Evolutionary conservation across 2,888 invertebrate genomes (phyloP).

Genomic region (Gortyna flavago): DNA sequence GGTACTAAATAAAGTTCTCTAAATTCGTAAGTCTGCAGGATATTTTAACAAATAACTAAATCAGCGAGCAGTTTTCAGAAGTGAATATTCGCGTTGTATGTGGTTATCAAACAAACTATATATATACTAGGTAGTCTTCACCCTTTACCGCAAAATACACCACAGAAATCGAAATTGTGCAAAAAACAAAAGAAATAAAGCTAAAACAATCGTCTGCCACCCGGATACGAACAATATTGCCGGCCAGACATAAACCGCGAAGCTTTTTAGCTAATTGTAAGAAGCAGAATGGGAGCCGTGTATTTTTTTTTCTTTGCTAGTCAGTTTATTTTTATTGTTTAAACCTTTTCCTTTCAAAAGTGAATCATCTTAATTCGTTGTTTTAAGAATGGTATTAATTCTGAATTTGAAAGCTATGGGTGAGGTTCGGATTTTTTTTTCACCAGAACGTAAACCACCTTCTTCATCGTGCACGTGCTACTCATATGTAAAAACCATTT

Average conservation of each 20-base stretch:
- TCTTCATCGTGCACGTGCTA: background rate
- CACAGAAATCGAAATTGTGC: background rate
- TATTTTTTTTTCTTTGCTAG: constrained; percentile 42
- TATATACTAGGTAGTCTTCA: background rate
- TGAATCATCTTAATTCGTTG: constrained; percentile 24
- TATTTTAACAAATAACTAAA: background rate
- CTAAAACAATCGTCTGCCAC: constrained; percentile 3
- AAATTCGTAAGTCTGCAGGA: no score
- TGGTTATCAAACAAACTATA: no score
- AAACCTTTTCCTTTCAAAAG: constrained; percentile 32
- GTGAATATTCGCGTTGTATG: background rate
- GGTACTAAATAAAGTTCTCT: background rate
- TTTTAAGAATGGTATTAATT: constrained; percentile 13
- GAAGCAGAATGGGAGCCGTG: constrained; percentile 34
- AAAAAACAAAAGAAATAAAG: constrained; percentile 14
- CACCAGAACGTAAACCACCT: background rate
- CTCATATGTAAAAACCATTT: background rate
- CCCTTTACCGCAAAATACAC: background rate
- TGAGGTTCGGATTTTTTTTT: background rate
- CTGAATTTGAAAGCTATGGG: constrained; percentile 10
- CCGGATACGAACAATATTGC: constrained; percentile 35
- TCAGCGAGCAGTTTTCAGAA: background rate
- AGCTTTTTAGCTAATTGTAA: constrained; percentile 65
- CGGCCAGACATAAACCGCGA: constrained; percentile 42
- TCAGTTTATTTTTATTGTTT: constrained; percentile 39